A percentile compares a stretch with the other conserved stretches of the same genome.
Evolutionary conservation across 1,140 invertebrate genomes (phyloP).

Genomic region (Diplogasteroides magnus): DNA sequence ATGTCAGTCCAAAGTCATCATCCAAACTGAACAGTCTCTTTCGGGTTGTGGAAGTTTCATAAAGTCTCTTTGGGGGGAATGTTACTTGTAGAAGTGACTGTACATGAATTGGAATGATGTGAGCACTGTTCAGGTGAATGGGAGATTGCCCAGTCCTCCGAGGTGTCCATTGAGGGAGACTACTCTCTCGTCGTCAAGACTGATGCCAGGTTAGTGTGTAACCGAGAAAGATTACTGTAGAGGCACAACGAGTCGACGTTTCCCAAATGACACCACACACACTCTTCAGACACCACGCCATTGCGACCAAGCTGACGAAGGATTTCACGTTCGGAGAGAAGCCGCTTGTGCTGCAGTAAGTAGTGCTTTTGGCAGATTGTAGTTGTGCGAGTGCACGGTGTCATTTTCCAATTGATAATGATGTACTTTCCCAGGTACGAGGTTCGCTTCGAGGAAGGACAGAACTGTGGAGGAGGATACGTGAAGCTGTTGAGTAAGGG

Average conservation of each 20-base stretch:
- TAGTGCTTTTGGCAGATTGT: too few species aligned
- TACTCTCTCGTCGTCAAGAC: slow-evolving; percentile 82
- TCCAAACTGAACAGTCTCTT: too few species aligned
- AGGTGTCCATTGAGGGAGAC: slow-evolving; percentile 74
- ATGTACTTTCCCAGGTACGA: slow-evolving; percentile 57
- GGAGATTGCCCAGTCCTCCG: slow-evolving; percentile 72
- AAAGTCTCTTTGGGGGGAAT: too few species aligned
- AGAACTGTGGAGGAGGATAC: slow-evolving; percentile 97
- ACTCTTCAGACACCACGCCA: slow-evolving; percentile 77
- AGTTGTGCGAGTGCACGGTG: background rate
- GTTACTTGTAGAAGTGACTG: too few species aligned
- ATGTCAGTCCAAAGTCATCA: too few species aligned
- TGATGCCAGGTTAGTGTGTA: slow-evolving; percentile 64
- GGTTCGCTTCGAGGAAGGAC: slow-evolving; percentile 76
- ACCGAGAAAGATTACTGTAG: background rate
- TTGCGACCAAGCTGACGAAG: slow-evolving; percentile 72
- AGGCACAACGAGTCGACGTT: background rate
- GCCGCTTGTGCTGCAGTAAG: slow-evolving; percentile 89
- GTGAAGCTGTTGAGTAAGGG: slow-evolving; percentile 73
- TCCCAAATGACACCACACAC: background rate
- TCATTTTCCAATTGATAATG: background rate
- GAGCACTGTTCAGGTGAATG: slow-evolving; percentile 67
- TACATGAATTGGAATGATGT: too few species aligned
- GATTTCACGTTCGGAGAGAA: slow-evolving; percentile 80
- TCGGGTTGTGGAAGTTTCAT: too few species aligned